A percentile compares a stretch with the other conserved stretches of the same genome.
Evolutionary conservation across 2,113 vertebrate genomes (phyloP).

Genomic region (Macaca mulatta): DNA sequence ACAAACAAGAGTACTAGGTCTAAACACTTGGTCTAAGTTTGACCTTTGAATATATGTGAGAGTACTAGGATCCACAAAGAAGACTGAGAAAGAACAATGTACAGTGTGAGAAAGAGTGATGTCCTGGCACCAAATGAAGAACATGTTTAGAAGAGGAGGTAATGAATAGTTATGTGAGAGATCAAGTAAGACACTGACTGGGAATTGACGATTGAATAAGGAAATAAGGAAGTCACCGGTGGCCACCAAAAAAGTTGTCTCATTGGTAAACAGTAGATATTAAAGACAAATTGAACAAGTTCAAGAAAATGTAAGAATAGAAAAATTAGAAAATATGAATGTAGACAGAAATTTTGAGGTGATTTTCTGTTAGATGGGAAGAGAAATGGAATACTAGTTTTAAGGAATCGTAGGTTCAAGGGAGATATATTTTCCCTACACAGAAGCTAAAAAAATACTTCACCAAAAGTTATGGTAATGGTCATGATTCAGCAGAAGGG

Average conservation of each 20-base stretch:
- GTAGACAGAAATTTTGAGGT: neutral
- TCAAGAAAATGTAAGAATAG: neutral
- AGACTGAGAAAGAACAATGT: neutral
- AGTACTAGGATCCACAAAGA: neutral
- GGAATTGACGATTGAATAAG: neutral
- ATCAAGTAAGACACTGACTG: neutral
- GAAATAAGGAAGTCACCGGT: neutral
- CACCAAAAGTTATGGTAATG: fast-evolving
- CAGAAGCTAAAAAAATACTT: neutral
- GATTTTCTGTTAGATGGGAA: neutral
- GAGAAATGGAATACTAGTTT: neutral
- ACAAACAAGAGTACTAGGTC: neutral
- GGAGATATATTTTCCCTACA: neutral
- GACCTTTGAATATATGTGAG: neutral
- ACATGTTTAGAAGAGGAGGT: neutral
- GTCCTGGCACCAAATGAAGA: neutral
- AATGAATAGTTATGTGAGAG: neutral
- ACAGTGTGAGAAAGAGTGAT: neutral
- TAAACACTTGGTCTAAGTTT: neutral
- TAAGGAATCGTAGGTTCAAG: neutral
- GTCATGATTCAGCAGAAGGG: neutral
- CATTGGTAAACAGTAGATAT: neutral
- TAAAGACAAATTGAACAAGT: neutral
- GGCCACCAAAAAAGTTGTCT: neutral
- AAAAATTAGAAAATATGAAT: neutral